phyloP scores from a whole-genome alignment of 2,113 vertebrate species.

The Gobiocypris rarus region DNA sequence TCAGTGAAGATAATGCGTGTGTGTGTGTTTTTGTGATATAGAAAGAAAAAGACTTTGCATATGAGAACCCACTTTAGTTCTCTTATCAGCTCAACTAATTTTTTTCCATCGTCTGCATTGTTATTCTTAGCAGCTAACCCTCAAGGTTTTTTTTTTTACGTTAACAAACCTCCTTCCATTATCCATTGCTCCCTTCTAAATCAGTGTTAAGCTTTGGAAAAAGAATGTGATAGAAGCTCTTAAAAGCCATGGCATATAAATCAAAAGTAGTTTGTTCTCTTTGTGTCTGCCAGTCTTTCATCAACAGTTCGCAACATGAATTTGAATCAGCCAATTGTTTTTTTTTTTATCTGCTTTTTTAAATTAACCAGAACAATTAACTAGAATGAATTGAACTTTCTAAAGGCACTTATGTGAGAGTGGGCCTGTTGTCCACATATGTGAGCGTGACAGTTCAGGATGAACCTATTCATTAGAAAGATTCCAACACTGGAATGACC shows the following conservation, averaged over 20 bases:
- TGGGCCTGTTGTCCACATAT: not conserved
- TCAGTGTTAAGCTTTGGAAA: not conserved
- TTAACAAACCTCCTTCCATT: conserved; percentile 18
- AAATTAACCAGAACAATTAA: not conserved
- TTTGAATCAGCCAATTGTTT: not conserved
- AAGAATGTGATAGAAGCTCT: not conserved
- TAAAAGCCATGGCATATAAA: not conserved
- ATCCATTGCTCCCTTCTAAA: conserved; percentile 15
- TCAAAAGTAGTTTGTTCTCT: not conserved
- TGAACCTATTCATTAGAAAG: not conserved
- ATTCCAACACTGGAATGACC: not conserved
- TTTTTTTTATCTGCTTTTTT: not conserved
- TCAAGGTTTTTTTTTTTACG: not conserved
- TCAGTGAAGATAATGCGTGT: conserved; percentile 38
- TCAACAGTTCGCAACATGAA: not conserved
- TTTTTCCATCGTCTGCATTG: conserved; percentile 24
- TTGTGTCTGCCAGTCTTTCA: not conserved
- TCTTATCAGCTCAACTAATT: conserved; percentile 8
- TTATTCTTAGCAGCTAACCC: conserved; percentile 9
- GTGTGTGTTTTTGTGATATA: conserved; percentile 30
- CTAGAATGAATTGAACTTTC: not conserved
- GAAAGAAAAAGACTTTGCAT: conserved; percentile 17
- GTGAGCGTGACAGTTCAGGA: too few relatives aligned
- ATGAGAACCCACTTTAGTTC: not conserved
- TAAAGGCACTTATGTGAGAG: not conserved